phyloP scores from a whole-genome alignment of 2,888 invertebrate genomes.

The Pegoplata infirma region DNA sequence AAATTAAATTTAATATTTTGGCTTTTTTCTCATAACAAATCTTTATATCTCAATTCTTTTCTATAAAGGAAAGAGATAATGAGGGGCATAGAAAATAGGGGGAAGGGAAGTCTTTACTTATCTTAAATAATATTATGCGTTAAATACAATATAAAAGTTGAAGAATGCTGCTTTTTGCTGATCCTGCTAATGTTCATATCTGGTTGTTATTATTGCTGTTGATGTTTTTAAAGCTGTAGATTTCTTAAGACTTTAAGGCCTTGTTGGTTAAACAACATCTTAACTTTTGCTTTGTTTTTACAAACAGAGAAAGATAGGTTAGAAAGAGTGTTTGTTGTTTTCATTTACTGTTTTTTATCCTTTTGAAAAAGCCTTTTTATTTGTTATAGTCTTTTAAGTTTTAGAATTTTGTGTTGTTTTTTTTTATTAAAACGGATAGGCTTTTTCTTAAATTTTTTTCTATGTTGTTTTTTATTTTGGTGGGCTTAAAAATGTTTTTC shows the following conservation, averaged over 20 bases:
- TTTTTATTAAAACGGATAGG: conserved; percentile 48
- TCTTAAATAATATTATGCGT: conserved; percentile 17
- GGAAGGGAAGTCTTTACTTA: conserved; percentile 31
- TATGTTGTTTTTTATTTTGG: conserved; percentile 47
- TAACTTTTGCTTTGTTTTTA: neutral
- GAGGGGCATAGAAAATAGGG: neutral
- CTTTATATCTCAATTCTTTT: conserved; percentile 11
- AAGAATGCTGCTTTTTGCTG: conserved; percentile 9
- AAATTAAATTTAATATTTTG: conserved; percentile 25
- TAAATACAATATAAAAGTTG: conserved; percentile 47
- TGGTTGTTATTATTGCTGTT: neutral
- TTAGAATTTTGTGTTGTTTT: conserved; percentile 51
- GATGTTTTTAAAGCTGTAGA: conserved; percentile 8
- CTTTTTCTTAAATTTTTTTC: no score
- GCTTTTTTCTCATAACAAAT: conserved; percentile 14
- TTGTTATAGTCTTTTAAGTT: conserved; percentile 43
- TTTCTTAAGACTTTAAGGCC: conserved; percentile 10
- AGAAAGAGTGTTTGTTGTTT: neutral
- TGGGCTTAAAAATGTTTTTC: conserved; percentile 53
- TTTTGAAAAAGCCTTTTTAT: conserved; percentile 17
- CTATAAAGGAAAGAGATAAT: neutral
- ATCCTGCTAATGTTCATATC: conserved; percentile 39
- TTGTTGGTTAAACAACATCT: neutral
- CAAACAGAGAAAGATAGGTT: neutral
- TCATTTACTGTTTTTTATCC: conserved; percentile 5